These are phyloP conservation scores for Apus apus DNA, from an alignment of 2,113 vertebrate genomes.

Conservation along the genomic window DNA sequence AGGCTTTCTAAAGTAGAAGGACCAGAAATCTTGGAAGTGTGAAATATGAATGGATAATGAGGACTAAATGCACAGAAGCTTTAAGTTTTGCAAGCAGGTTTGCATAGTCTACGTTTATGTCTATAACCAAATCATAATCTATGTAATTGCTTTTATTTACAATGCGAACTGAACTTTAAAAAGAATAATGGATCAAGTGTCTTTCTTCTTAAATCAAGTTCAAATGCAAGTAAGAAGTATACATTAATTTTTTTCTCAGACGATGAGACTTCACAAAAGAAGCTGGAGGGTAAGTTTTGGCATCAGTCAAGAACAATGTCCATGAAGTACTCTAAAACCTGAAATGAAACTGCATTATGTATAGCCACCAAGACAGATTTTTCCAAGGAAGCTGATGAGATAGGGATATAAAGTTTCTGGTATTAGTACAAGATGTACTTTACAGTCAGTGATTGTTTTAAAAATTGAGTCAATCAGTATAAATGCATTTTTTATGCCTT, in stretches of 20 bases:
- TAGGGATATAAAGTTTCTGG: not conserved
- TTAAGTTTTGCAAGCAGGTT: not conserved
- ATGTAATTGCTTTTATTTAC: not conserved
- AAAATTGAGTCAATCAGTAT: not conserved
- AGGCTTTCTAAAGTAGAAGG: not conserved
- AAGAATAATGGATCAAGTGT: not conserved
- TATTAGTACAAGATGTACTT: not conserved
- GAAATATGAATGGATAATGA: not conserved
- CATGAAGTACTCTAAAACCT: not conserved
- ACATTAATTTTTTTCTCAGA: not conserved
- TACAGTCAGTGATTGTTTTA: not conserved
- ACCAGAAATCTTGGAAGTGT: not conserved
- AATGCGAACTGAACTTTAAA: not conserved
- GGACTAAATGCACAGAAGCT: not conserved
- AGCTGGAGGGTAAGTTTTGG: not conserved
- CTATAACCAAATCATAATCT: not conserved
- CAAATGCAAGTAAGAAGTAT: not conserved
- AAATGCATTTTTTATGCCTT: not conserved
- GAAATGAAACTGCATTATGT: not conserved
- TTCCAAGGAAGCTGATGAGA: not conserved
- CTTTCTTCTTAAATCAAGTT: not conserved
- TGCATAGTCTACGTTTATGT: not conserved
- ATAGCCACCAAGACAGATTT: not conserved
- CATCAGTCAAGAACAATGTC: not conserved
- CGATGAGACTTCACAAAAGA: not conserved